phyloP scores from a whole-genome alignment of 2,113 vertebrate genomes.

The Eulemur rufifrons region DNA sequence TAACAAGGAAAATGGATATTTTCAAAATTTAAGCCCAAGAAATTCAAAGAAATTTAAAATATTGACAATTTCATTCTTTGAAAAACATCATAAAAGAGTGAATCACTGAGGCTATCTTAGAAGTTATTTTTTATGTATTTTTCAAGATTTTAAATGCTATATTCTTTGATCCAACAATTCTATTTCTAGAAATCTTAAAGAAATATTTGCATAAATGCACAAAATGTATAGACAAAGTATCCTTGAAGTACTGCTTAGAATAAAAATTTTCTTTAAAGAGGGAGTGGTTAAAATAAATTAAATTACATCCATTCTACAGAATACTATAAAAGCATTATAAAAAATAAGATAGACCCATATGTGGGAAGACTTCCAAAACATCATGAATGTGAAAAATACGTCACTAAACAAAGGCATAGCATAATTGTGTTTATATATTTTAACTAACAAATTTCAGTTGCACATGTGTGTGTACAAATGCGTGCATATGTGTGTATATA shows the following conservation, averaged over 20 bases:
- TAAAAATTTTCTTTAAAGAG: not conserved
- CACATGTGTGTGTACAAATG: not conserved
- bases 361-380: not conserved
- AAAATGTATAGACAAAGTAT: not conserved
- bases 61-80: not conserved
- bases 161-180: constrained; percentile 5
- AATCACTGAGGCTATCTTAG: not conserved
- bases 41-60: not conserved
- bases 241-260: not conserved
- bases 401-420: not conserved
- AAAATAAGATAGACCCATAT: not conserved
- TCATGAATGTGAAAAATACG: not conserved
- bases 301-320: not conserved
- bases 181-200: not conserved
- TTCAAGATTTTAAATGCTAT: not conserved
- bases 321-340: not conserved
- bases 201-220: not conserved
- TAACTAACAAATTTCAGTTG: not conserved
- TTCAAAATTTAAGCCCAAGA: not conserved
- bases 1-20: not conserved
- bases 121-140: constrained; percentile 13
- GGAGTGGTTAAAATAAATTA: not conserved
- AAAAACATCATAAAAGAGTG: not conserved
- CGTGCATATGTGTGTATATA: not conserved
- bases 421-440: not conserved